Percentiles rank a stretch among this genome's conserved stretches.
These are phyloP conservation scores for Garrulus glandarius DNA, from an alignment of 2,797 vertebrate genomes.

Conservation along the genomic window DNA sequence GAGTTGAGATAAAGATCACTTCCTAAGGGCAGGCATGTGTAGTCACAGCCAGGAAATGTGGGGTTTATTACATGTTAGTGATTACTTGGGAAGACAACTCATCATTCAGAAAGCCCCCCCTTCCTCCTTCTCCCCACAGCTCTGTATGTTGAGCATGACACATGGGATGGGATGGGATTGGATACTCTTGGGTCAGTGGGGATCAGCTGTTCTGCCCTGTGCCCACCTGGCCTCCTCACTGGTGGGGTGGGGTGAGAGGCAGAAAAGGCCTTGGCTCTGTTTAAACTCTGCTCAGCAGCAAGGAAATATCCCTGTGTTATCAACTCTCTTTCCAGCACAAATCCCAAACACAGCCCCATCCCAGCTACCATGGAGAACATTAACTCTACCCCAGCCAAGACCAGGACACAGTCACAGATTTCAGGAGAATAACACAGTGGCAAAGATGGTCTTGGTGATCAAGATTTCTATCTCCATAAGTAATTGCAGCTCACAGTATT, in stretches of 20 bases:
- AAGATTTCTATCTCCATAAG: not conserved
- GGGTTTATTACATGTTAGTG: accelerated
- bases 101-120: accelerated
- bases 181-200: not conserved
- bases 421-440: not conserved
- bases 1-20: not conserved
- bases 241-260: not conserved
- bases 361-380: not conserved
- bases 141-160: too few species aligned
- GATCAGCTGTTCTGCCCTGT: not conserved
- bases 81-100: not conserved
- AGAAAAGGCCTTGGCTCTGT: not conserved
- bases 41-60: not conserved
- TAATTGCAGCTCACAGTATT: not conserved
- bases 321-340: not conserved
- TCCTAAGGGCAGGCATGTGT: not conserved
- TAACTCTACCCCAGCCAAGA: not conserved
- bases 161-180: not conserved
- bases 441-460: not conserved
- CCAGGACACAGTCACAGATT: not conserved
- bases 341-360: not conserved
- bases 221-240: not conserved
- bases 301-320: not conserved
- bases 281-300: not conserved
- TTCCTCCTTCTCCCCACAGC: not conserved